Evolutionary conservation across 2,113 vertebrate genomes (phyloP), one percentile per base, ranked within the genome.

Genomic region (Tyrannus savana): DNA sequence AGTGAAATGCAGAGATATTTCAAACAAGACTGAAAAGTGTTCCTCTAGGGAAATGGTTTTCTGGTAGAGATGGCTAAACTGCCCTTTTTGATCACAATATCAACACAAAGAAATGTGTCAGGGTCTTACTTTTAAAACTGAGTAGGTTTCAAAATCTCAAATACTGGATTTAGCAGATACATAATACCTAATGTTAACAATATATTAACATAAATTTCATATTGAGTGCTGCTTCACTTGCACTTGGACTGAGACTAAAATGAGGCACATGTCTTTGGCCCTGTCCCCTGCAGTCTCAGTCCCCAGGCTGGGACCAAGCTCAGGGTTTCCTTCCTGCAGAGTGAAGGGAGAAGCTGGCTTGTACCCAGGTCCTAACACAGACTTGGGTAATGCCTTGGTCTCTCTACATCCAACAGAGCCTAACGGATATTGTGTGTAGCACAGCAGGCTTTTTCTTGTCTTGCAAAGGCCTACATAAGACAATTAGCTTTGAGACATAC

Each of bases 361-460:
- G 4, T 25, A n/a, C 12, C 6, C 0, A 0, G 31, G 3, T 55
- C 28, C 46, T 78, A 10, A 31, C 30, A 18, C 1, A 31, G 42
- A 28, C 33, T 39, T 71, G n/a, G 39, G 27, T 21, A 71, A 23
- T 33, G 14, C 19, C 30, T 69, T 50, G 7, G 25, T 62, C 55
- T 23, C 22, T 73, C 42, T 50, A 6, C 1, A 1, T 12, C 37
- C 31, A 46, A 14, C 25, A 74, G 35, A 78, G 21, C 39, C 66
- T 67, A 59, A 41, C 9, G 87, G 39, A 41, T 7, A 50, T 0
- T 1, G 1, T 44, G 13, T 14, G 7, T 33, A 19, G 24, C 37
- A 73, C 42, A 64, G 6, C 6, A 53, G 47, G 46, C 18, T 49
- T 35, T 39, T 83, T 56, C 58, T 84, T 77, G 67, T 59, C 79